Evolutionary conservation across 2,888 invertebrate genomes (phyloP), one percentile per base, ranked within the genome.

Genomic region (Pyrrhosoma nymphula): DNA sequence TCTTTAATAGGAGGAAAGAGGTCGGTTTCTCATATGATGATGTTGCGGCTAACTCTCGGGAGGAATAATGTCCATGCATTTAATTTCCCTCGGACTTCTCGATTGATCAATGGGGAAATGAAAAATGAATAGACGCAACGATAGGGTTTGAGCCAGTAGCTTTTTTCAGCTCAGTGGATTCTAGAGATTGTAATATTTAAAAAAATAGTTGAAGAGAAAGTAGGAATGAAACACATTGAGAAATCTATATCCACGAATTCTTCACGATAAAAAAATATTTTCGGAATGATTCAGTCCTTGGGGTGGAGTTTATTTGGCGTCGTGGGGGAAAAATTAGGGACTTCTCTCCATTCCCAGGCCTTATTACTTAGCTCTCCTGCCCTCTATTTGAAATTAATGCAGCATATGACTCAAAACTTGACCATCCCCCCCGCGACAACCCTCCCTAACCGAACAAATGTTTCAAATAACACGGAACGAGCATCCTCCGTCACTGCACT

Each of bases 401-500:
- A 69, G n/a, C 6, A n/a, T 47, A 47, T 47, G 8, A n/a, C 0
- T 69, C 69, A 26, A 18, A 26, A 8, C 10, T 26, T 69, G 8
- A 20, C n/a, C 69, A 69, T 63, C 69, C 69, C n/a, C n/a, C 69
- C 69, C 60, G n/a, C 69, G 26, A 69, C 23, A n/a, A n/a, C 69
- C 12, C 69, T n/a, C 69, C n/a, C 69, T n/a, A 4, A n/a, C 69
- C 69, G 69, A 69, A 69, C n/a, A 26, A 69, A 69, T 69, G 69
- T 26, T 69, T 69, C 69, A 69, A 69, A 69, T 69, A 26, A 69
- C 69, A 56, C n/a, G 23, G 18, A 18, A 60, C 30, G 55, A 91
- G 90, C 60, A 60, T 56, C 90, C 35, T 30, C 56, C 90, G 56
- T 90, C 90, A 91, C 91, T 91, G 91, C 91, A 91, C 60, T 91